Evolutionary conservation across 2,797 vertebrate genomes (phyloP).

Genomic region (Apogon talboti): DNA sequence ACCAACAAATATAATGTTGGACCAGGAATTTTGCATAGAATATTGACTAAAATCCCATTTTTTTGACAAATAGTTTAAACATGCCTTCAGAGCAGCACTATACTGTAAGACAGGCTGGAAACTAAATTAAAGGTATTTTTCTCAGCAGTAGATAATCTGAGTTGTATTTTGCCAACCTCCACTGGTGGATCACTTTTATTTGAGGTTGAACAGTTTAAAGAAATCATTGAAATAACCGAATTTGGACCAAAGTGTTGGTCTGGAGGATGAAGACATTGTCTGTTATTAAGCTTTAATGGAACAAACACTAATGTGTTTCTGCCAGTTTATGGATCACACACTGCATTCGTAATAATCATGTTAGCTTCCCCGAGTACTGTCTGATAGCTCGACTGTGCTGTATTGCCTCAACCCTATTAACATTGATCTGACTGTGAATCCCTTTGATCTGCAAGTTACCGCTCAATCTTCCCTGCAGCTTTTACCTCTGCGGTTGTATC

Average conservation of each 20-base stretch:
- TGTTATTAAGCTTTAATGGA: background rate
- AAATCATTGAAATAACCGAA: background rate
- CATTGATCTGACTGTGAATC: constrained; percentile 36
- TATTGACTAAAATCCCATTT: too few relatives aligned
- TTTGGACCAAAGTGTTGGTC: background rate
- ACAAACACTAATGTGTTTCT: background rate
- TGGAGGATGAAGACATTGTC: background rate
- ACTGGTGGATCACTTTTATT: too few relatives aligned
- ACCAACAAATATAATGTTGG: too few relatives aligned
- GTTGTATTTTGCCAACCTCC: too few relatives aligned
- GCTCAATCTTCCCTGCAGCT: constrained; percentile 49
- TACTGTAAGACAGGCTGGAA: too few relatives aligned
- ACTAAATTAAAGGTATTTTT: too few relatives aligned
- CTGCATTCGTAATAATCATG: constrained; percentile 5
- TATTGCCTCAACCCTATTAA: constrained; percentile 17
- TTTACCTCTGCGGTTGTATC: constrained; percentile 32
- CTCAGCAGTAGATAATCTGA: too few relatives aligned
- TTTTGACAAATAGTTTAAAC: too few relatives aligned
- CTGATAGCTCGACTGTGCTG: constrained; percentile 7
- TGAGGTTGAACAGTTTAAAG: background rate
- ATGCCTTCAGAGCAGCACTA: too few relatives aligned
- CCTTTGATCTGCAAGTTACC: constrained; percentile 33
- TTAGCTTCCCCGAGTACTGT: background rate
- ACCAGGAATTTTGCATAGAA: too few relatives aligned
- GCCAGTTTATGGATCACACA: background rate